These are phyloP conservation scores for Helicoverpa assulta DNA, from an alignment of 2,888 invertebrate genomes.

Conservation along the genomic window DNA sequence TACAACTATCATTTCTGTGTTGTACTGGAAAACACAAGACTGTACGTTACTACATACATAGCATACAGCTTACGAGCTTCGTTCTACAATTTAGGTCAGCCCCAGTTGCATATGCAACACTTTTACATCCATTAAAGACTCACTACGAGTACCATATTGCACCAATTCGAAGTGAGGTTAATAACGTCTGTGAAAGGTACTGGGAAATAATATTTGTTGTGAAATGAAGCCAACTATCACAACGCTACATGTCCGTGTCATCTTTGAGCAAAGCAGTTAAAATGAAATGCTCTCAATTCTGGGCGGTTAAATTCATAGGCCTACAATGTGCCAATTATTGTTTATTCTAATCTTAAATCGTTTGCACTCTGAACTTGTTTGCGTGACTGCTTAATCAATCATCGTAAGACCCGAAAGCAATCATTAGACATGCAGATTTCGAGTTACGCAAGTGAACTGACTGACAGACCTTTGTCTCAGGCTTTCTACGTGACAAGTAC, in stretches of 20 bases:
- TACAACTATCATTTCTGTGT: neutral
- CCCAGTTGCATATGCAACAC: constrained; percentile 43
- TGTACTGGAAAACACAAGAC: constrained; percentile 16
- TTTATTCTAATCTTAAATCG: constrained; percentile 36
- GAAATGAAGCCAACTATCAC: constrained; percentile 10
- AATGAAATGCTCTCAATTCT: constrained; percentile 2
- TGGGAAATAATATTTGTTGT: constrained; percentile 36
- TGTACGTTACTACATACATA: constrained; percentile 22
- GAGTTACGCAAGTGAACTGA: constrained; percentile 58
- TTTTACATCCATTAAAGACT: constrained; percentile 46
- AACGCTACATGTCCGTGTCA: neutral
- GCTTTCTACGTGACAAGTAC: constrained; percentile 69
- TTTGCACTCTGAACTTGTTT: constrained; percentile 59
- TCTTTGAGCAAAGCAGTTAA: neutral
- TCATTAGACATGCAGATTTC: constrained; percentile 57
- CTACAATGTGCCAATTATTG: constrained; percentile 15
- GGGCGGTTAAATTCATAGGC: constrained; percentile 8
- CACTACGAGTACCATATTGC: constrained; percentile 34
- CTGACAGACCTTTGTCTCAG: constrained; percentile 59
- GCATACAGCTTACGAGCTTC: constrained; percentile 13
- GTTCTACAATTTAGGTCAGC: constrained; percentile 52
- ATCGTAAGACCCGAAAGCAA: constrained; percentile 50
- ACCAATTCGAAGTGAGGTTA: constrained; percentile 34
- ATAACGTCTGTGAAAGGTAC: constrained; percentile 50
- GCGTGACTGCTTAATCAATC: constrained; percentile 55